Conservation (phyloP, 1,140 invertebrate species). For the Zaprionus kolodkinae region DNA sequence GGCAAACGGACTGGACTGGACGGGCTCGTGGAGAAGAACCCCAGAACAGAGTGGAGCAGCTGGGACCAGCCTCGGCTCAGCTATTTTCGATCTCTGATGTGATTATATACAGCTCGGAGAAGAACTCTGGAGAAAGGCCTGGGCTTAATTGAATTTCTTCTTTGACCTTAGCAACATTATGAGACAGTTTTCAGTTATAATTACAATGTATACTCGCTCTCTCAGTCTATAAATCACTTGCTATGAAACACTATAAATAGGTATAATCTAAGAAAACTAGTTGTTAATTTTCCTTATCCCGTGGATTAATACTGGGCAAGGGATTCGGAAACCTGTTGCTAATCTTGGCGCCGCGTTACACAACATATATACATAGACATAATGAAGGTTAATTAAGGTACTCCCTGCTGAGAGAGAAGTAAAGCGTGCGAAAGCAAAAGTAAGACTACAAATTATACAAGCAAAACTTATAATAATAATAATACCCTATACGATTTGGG, state of each 20-base stretch:
- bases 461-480: not conserved
- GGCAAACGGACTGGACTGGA: slow-evolving; percentile 25
- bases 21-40: not conserved
- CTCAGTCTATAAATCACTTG: no score
- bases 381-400: not conserved
- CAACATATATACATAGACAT: not conserved
- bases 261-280: no score
- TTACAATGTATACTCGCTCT: no score
- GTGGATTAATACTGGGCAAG: no score
- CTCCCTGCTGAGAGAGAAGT: not conserved
- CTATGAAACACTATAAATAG: no score
- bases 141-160: slow-evolving; percentile 17
- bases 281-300: no score
- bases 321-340: no score
- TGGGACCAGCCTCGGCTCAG: not conserved
- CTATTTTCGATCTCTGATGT: slow-evolving; percentile 70
- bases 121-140: slow-evolving; percentile 17
- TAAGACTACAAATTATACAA: not conserved
- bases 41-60: not conserved
- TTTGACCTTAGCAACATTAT: not conserved
- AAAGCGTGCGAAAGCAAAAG: not conserved
- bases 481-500: not conserved
- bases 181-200: not conserved
- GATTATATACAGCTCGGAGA: slow-evolving; percentile 36
- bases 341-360: no score